Percentiles rank a stretch among this genome's conserved stretches.
Evolutionary conservation across 2,113 vertebrate genomes (phyloP).

Genomic region (Boleophthalmus pectinirostris): DNA sequence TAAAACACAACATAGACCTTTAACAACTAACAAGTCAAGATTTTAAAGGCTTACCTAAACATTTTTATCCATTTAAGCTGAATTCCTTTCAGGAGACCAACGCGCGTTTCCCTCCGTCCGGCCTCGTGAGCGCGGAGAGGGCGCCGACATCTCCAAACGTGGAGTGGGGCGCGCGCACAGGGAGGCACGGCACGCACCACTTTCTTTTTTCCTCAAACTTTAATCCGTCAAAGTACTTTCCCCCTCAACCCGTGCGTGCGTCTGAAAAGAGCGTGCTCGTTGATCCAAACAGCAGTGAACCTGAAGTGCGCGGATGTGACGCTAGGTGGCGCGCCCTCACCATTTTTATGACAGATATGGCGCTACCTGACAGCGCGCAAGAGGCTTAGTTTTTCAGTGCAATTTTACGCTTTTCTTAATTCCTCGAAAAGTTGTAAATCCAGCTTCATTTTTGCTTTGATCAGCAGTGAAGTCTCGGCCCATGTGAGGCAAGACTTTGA

Average conservation of each 20-base stretch:
- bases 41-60: conserved; percentile 54
- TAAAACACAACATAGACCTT: not conserved
- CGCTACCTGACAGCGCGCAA: no score
- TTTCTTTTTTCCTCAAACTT: not conserved
- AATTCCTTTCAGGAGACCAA: conserved; percentile 18
- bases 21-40: not conserved
- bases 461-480: no score
- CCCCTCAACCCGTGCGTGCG: not conserved
- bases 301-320: not conserved
- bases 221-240: not conserved
- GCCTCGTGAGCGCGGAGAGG: conserved; percentile 60
- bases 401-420: no score
- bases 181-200: not conserved
- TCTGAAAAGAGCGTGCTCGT: conserved; percentile 14
- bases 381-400: not conserved
- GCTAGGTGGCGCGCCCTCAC: conserved; percentile 43
- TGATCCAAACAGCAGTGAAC: not conserved
- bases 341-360: not conserved
- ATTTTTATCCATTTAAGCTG: conserved; percentile 50
- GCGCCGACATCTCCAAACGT: conserved; percentile 62
- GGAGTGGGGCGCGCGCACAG: conserved; percentile 62
- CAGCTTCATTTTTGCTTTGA: no score
- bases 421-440: no score
- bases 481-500: no score
- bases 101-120: not conserved